phyloP scores from a whole-genome alignment of 92 coral and sea anemone genomes.

The Paramuricea clavata region DNA sequence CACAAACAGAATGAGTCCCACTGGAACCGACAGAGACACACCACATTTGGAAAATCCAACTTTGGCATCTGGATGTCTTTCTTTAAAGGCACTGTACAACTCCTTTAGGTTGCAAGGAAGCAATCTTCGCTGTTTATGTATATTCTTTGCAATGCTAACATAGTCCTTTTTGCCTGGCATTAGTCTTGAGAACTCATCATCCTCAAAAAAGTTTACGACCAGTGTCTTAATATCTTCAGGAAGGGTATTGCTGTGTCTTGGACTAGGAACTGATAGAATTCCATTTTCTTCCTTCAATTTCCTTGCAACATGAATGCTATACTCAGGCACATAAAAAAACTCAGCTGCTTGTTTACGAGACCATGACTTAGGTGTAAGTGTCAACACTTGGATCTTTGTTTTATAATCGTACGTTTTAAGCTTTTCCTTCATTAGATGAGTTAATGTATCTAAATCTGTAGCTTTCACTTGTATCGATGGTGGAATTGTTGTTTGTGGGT shows the following conservation, averaged over 20 bases:
- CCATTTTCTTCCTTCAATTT: conserved; percentile 45
- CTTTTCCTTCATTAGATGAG: conserved; percentile 32
- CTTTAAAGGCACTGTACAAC: conserved; percentile 40
- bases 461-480: conserved; percentile 18
- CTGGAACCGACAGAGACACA: conserved; percentile 32
- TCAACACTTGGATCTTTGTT: conserved; percentile 22
- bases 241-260: conserved; percentile 33
- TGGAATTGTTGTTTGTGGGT: neutral
- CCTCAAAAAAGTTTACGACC: conserved; percentile 36
- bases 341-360: conserved; percentile 44
- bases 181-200: conserved; percentile 40
- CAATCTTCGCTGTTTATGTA: conserved; percentile 45
- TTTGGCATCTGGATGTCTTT: conserved; percentile 23
- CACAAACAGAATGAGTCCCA: conserved; percentile 52
- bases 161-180: conserved; percentile 46
- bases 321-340: conserved; percentile 40
- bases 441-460: conserved; percentile 24
- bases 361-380: conserved; percentile 48
- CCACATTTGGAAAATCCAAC: conserved; percentile 53
- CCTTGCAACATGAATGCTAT: conserved; percentile 39
- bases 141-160: conserved; percentile 35
- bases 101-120: conserved; percentile 47
- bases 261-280: conserved; percentile 39
- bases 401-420: conserved; percentile 27
- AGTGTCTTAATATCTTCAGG: conserved; percentile 1